Base-by-base conservation (phyloP, 2,888 invertebrate species). In the Synanthedon myopaeformis region DNA sequence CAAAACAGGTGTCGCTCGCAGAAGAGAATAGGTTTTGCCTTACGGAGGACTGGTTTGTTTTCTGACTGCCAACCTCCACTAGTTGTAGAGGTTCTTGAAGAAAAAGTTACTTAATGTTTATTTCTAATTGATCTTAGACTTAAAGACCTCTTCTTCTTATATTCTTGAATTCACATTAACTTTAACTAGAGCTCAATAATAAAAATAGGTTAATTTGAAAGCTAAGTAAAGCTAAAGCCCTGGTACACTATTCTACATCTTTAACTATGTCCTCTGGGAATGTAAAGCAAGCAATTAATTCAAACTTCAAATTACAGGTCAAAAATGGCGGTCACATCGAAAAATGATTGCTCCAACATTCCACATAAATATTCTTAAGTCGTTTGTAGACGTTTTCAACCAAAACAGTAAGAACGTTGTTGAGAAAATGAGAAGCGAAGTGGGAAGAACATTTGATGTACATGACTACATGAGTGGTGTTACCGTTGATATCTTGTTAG, bases 271-370 rank as follows among this genome's bases (percentile, higher is more conserved):
- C n/a, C 14, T 45, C 10, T 45, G 3, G 14, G 11, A 10, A 45
- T 45, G 6, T 45, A 45, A 45, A 14, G 11, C n/a, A 8, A 51
- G 8, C 35, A 35, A 35, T 10, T 10, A 28, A 12, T 3, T 11
- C 8, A 14, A 45, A 45, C 10, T 35, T 35, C 1, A 14, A 19
- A 49, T 61, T 60, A n/a, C 64, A 91, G 93, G 93, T 42, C 90
- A 91, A 54, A 93, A 93, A 86, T 95, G 95, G 94, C 90, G 92
- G 45, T 90, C 92, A 1, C 94, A 95, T 72, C 89, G 95, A 41
- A 94, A 94, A 85, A 89, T 95, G 73, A 95, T 95, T 59, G 94
- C 94, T 0, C 94, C 95, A 11, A 94, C 94, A 49, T 95, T 95
- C 88, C 94, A 94, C 68, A 90, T 94, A 69, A 94, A 94, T 70